Evolutionary conservation across 2,113 vertebrate genomes (phyloP), one percentile per base, ranked within the genome.

Genomic region (Melanotaenia duboulayi): DNA sequence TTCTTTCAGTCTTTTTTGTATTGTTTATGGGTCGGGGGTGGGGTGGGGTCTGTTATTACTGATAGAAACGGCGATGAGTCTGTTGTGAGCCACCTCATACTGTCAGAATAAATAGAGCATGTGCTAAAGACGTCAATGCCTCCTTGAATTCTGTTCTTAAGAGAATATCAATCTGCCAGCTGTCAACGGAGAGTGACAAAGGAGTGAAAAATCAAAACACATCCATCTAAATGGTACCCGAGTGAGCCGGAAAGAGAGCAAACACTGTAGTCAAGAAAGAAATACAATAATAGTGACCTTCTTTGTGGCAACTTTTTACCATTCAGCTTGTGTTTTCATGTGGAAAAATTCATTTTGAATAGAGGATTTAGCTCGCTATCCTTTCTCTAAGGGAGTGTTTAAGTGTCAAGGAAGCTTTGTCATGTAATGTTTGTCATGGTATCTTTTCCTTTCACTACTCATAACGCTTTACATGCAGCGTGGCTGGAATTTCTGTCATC

Each of bases 131-230:
- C 78, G 76, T 86, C 86, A 65, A 56, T 71, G 44, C 58, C 57
- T 17, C 51, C 55, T 37, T 44, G 56, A 68, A 25, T 80, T 62
- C 24, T 14, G 57, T 80, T 67, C 65, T 81, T 50, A 62, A 68
- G 67, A 63, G 58, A 28, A 39, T 24, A 89, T 90, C 5, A 69
- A 90, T 86, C 74, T 49, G 65, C 40, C 78, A 51, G 56, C 52
- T 32, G 65, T 74, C 71, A 61, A 72, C 83, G 81, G 63, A 84
- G 57, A 68, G 50, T 71, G 83, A 82, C 79, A 78, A 74, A 69
- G 16, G 52, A 71, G 20, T 7, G 46, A 70, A 59, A 57, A 71
- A 66, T 80, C 54, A 49, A 81, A 88, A 73, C 56, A 23, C 23
- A 56, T 59, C 55, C 37, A 39, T 76, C 58, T 10, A 25, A 79